phyloP scores from a whole-genome alignment of 2,113 vertebrate genomes.

The Semnopithecus entellus region DNA sequence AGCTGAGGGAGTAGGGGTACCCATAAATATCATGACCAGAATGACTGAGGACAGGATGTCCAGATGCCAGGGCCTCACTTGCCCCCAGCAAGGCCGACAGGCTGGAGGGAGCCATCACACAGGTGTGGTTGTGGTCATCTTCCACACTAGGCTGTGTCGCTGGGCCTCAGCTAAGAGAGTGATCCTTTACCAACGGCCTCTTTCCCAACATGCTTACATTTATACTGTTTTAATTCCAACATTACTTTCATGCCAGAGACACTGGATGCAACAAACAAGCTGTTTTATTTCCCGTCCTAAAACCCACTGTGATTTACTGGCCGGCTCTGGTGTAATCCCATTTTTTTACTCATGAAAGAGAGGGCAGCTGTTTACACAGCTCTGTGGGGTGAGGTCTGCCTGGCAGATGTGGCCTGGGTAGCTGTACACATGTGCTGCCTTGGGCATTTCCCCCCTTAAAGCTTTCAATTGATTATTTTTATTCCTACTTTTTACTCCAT shows the following conservation, averaged over 20 bases:
- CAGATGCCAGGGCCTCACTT: background rate
- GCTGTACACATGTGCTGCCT: constrained; percentile 79
- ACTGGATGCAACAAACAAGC: constrained; percentile 70
- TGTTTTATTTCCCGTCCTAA: constrained; percentile 80
- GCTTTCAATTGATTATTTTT: constrained; percentile 79
- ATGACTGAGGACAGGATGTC: background rate
- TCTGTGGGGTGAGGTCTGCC: constrained; percentile 84
- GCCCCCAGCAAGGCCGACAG: accelerated
- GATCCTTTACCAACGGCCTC: background rate
- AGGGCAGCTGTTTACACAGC: constrained; percentile 81
- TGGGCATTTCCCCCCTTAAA: constrained; percentile 80
- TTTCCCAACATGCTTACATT: background rate
- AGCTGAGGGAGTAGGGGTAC: background rate
- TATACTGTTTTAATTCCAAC: background rate
- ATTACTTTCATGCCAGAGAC: constrained; percentile 49
- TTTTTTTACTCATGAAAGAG: constrained; percentile 84
- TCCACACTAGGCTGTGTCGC: accelerated
- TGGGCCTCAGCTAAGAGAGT: background rate
- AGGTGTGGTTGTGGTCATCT: too few relatives aligned
- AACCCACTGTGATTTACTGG: constrained; percentile 82
- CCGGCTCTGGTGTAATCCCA: constrained; percentile 82
- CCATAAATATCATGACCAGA: background rate
- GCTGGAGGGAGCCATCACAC: background rate
- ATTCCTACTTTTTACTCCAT: constrained; percentile 77
- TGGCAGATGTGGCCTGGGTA: constrained; percentile 85